A percentile compares a stretch with the other conserved stretches of the same genome.
Conservation (phyloP, 2,113 vertebrate species). For the Varanus komodoensis region DNA sequence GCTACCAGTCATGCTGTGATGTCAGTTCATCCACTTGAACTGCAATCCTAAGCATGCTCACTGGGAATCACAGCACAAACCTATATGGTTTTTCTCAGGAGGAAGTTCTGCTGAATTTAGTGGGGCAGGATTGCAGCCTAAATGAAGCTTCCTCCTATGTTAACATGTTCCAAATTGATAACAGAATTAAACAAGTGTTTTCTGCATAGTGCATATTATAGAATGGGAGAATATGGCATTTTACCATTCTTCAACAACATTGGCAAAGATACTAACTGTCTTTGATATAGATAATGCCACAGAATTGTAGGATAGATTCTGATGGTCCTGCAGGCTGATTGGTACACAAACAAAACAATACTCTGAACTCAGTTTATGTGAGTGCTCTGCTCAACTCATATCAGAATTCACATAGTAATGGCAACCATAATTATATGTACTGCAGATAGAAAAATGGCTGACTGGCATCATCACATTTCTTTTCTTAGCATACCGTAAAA, state of each 20-base stretch:
- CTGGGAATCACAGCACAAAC: not conserved
- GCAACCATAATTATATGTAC: no score
- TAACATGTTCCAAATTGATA: not conserved
- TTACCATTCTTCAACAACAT: not conserved
- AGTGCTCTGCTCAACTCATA: not conserved
- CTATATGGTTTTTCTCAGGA: not conserved
- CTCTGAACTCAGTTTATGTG: not conserved
- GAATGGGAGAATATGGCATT: not conserved
- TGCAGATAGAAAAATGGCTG: no score
- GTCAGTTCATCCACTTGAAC: not conserved
- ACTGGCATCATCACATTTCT: no score
- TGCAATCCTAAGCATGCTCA: not conserved
- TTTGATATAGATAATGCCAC: not conserved
- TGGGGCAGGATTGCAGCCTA: no score
- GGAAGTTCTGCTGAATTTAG: not conserved
- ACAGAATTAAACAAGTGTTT: not conserved
- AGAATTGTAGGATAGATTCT: not conserved
- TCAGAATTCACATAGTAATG: no score
- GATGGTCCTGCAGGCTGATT: not conserved
- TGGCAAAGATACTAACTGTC: no score
- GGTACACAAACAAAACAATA: not conserved
- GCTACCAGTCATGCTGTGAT: not conserved
- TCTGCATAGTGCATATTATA: not conserved
- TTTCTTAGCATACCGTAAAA: no score
- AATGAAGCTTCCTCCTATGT: not conserved